phyloP scores from a whole-genome alignment of 2,888 invertebrate genomes.

The Chymomyza procnemis region DNA sequence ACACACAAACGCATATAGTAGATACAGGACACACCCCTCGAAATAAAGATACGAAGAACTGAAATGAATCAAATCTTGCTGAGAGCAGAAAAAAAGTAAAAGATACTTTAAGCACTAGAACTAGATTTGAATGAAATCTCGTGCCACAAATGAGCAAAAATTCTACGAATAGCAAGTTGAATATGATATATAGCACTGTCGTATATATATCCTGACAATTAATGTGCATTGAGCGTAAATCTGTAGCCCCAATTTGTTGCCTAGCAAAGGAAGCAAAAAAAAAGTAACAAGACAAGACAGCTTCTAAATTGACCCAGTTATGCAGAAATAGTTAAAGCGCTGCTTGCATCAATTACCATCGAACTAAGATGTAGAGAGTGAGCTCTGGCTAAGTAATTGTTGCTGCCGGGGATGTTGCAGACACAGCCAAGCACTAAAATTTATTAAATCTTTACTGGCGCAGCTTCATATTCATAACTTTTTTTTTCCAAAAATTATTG shows the following conservation, averaged over 20 bases:
- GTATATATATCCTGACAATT: slow-evolving; percentile 51
- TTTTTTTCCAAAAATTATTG: slow-evolving; percentile 7
- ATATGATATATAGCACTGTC: not conserved
- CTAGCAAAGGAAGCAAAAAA: too few species aligned
- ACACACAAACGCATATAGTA: slow-evolving; percentile 17
- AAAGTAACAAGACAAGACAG: slow-evolving; percentile 6
- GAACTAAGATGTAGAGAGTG: slow-evolving; percentile 11
- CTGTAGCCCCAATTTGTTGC: slow-evolving; percentile 46
- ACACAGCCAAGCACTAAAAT: slow-evolving; percentile 35
- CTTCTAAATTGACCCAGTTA: slow-evolving; percentile 56
- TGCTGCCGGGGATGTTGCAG: not conserved
- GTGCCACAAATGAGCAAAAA: slow-evolving; percentile 47
- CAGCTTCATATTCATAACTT: slow-evolving; percentile 25
- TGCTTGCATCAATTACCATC: slow-evolving; percentile 63
- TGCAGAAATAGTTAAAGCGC: slow-evolving; percentile 42
- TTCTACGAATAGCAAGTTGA: slow-evolving; percentile 56
- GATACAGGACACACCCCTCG: slow-evolving; percentile 30
- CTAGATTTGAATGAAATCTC: slow-evolving; percentile 56
- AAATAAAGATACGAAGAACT: not conserved
- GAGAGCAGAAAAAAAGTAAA: slow-evolving; percentile 33
- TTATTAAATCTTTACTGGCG: slow-evolving; percentile 45
- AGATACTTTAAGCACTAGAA: slow-evolving; percentile 38
- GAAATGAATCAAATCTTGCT: slow-evolving; percentile 1
- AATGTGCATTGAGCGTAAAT: slow-evolving; percentile 70
- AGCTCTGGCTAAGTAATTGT: too few species aligned